Evolutionary conservation across 2,797 vertebrate genomes (phyloP).

Genomic region (Aulostomus chinensis): DNA sequence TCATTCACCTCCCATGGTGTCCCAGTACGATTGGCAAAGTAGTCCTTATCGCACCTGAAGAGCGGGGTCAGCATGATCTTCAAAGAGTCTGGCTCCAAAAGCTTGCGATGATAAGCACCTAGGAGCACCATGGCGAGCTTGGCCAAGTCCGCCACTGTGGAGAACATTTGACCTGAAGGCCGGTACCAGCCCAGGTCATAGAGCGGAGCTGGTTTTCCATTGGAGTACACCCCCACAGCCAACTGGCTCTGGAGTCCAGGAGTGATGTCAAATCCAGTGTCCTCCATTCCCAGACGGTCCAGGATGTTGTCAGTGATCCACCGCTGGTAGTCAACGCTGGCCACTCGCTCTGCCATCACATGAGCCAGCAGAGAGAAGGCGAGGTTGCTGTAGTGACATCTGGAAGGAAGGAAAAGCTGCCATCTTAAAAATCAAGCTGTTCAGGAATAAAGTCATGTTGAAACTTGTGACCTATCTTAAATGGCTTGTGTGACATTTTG

Average conservation of each 20-base stretch:
- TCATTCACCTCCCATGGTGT: conserved; percentile 95
- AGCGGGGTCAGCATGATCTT: conserved; percentile 91
- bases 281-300: conserved; percentile 90
- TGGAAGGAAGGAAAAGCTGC: conserved; percentile 50
- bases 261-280: conserved; percentile 90
- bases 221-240: conserved; percentile 90
- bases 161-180: conserved; percentile 96
- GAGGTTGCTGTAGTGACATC: conserved; percentile 96
- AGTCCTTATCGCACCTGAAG: conserved; percentile 87
- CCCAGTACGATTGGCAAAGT: conserved; percentile 92
- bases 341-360: conserved; percentile 84
- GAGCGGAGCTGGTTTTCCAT: conserved; percentile 85
- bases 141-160: conserved; percentile 90
- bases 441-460: no score
- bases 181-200: conserved; percentile 96
- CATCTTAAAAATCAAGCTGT: no score
- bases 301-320: conserved; percentile 91
- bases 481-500: no score
- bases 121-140: conserved; percentile 90
- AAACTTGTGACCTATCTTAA: no score
- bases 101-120: conserved; percentile 84
- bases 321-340: conserved; percentile 85
- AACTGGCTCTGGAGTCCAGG: conserved; percentile 81
- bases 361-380: conserved; percentile 94
- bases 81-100: conserved; percentile 87